Evolutionary conservation across 2,888 invertebrate genomes (phyloP).

Genomic region (Epicampocera succincta): DNA sequence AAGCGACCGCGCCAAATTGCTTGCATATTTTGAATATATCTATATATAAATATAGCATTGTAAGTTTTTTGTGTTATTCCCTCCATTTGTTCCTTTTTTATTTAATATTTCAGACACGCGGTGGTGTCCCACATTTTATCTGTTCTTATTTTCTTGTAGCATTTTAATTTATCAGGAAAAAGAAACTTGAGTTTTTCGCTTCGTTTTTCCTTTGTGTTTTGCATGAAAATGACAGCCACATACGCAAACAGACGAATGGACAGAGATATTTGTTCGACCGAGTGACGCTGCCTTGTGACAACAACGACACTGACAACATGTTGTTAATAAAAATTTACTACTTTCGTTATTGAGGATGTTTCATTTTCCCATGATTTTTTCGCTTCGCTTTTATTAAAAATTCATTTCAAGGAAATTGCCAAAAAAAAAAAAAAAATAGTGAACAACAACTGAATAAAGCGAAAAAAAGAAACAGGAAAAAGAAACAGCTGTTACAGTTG

Average conservation of each 20-base stretch:
- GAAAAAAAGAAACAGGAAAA: not conserved
- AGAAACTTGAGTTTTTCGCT: not conserved
- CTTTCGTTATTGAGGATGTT: conserved; percentile 47
- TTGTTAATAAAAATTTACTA: conserved; percentile 60
- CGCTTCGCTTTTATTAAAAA: conserved; percentile 5
- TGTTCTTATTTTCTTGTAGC: conserved; percentile 2
- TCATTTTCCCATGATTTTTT: conserved; percentile 2
- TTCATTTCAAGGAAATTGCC: conserved; percentile 3
- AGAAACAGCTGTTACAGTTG: conserved; percentile 51
- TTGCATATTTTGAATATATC: not conserved
- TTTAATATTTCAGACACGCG: conserved; percentile 26
- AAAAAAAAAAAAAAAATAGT: conserved; percentile 19
- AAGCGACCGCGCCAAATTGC: conserved; percentile 3
- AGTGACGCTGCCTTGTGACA: conserved; percentile 45
- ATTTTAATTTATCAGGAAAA: conserved; percentile 36
- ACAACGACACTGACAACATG: conserved; percentile 55
- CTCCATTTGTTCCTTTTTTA: conserved; percentile 24
- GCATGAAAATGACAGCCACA: conserved; percentile 16
- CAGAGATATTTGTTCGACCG: conserved; percentile 33
- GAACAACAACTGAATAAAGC: not conserved
- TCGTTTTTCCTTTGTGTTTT: not conserved
- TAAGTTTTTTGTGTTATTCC: conserved; percentile 26
- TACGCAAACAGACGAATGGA: not conserved
- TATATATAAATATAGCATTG: not conserved
- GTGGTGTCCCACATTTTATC: conserved; percentile 9